Conservation (phyloP, 1,140 invertebrate species). For the Lethocerus indicus region DNA sequence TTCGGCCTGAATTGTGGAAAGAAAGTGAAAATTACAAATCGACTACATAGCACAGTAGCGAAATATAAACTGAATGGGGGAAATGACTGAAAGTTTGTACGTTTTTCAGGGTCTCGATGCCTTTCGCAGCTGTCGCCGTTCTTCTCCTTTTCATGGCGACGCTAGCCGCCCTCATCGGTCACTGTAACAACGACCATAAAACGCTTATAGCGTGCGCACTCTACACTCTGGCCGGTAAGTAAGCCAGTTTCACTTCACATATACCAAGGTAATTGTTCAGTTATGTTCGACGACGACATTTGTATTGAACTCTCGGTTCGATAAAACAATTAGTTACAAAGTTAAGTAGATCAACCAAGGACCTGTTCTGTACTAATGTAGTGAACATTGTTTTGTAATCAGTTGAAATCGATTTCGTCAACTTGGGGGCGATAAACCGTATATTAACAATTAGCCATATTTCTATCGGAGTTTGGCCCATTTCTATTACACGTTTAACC, state of each 20-base stretch:
- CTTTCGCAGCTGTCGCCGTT: constrained; percentile 35
- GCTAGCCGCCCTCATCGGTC: constrained; percentile 38
- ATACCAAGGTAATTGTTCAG: neutral
- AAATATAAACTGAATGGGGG: too few species aligned
- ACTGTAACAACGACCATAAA: constrained; percentile 42
- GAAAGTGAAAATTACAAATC: too few species aligned
- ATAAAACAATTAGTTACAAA: neutral
- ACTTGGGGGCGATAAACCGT: neutral
- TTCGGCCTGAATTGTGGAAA: too few species aligned
- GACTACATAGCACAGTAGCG: too few species aligned
- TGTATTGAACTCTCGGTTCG: neutral
- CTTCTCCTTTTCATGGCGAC: constrained; percentile 34
- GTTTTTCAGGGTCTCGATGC: constrained; percentile 37
- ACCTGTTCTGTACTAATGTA: neutral
- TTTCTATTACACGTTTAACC: too few species aligned
- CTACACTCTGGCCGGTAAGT: constrained; percentile 42
- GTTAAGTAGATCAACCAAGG: neutral
- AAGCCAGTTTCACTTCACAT: constrained; percentile 1
- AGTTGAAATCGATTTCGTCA: neutral
- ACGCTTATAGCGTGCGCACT: constrained; percentile 41
- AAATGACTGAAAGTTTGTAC: too few species aligned
- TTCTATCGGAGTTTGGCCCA: too few species aligned
- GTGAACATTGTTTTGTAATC: neutral
- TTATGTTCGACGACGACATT: neutral
- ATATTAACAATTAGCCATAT: too few species aligned